Base-by-base conservation (phyloP, 2,888 invertebrate genomes). In the Nomada hirtipes region DNA sequence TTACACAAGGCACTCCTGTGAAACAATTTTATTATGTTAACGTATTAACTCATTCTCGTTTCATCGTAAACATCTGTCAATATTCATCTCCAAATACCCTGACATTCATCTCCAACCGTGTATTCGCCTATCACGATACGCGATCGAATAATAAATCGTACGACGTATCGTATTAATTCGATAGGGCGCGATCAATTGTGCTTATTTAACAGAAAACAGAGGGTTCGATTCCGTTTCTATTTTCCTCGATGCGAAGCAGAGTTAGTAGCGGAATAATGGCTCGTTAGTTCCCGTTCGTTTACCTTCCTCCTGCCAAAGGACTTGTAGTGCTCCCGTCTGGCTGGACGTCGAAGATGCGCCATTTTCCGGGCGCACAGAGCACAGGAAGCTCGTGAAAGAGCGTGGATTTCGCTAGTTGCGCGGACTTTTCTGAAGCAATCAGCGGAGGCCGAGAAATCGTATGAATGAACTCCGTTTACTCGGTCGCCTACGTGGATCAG, bases 281-380 rank as follows among this genome's bases (percentile, higher is more conserved):
- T 69, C 23, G 44, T 61, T 36, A 63, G 52, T 18, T 0, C 15
- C 29, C 23, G 74, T 71, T 63, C 61, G 75, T 88, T 91, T 91
- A 93, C 93, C 93, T 93, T 92, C 85, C 93, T 92, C 69, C 89
- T 90, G 82, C 93, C 93, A 73, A 93, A 93, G 68, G 93, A 91
- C 80, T 93, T 93, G 88, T 93, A 93, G 71, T 90, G 92, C 70
- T 92, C 92, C 64, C 91, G 89, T 69, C 90, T 92, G 86, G 88
- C 86, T 15, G 93, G 92, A 61, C 92, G 90, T 64, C 92, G 90
- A 82, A 93, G 79, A 82, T 93, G 91, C 64, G 93, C 93, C 93
- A 93, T 93, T 72, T 76, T 70, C 65, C 60, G n/a, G 65, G 10
- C 20, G 59, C 55, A n/a, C 44, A 23, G 4, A 23, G 7, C 20